Percentiles rank a stretch among this genome's conserved stretches.
phyloP scores from a whole-genome alignment of 2,113 vertebrate species.

The Hippocampus comes region DNA sequence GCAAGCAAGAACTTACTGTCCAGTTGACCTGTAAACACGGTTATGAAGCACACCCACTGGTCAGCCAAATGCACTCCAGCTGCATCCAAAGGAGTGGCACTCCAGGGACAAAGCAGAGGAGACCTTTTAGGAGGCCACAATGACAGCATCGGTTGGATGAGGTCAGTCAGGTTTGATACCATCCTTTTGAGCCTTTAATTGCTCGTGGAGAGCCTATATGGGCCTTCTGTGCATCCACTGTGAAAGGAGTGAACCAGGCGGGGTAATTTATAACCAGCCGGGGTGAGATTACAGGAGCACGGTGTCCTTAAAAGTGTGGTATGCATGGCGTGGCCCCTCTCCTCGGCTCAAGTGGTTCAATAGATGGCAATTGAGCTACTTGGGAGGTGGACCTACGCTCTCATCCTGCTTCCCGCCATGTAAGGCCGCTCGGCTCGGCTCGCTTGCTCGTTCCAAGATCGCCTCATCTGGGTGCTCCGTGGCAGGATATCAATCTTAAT shows the following conservation, averaged over 20 bases:
- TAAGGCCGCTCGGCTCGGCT: conserved; percentile 17
- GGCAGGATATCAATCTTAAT: conserved; percentile 68
- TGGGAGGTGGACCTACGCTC: conserved; percentile 58
- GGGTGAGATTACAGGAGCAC: conserved; percentile 63
- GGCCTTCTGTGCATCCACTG: conserved; percentile 66
- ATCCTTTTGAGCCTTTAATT: conserved; percentile 65
- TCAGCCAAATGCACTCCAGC: conserved; percentile 40
- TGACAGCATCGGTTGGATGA: conserved; percentile 59
- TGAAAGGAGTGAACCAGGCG: conserved; percentile 55
- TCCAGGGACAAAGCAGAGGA: conserved; percentile 47
- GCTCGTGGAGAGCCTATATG: conserved; percentile 64
- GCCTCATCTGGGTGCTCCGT: conserved; percentile 52
- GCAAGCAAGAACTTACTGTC: conserved; percentile 30
- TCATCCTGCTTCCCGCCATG: conserved; percentile 35
- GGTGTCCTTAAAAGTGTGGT: conserved; percentile 59
- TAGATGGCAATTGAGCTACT: conserved; percentile 60
- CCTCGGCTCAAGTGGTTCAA: conserved; percentile 59
- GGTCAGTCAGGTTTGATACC: conserved; percentile 68
- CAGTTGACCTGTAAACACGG: conserved; percentile 52
- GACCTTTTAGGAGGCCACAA: conserved; percentile 64
- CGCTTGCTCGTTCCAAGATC: conserved; percentile 47
- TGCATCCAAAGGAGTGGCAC: conserved; percentile 39
- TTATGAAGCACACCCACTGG: conserved; percentile 37
- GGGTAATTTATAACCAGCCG: conserved; percentile 69
- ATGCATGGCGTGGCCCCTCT: conserved; percentile 60